Conservation (phyloP, 2,113 vertebrate genomes). For the Dipodomys ordii region DNA sequence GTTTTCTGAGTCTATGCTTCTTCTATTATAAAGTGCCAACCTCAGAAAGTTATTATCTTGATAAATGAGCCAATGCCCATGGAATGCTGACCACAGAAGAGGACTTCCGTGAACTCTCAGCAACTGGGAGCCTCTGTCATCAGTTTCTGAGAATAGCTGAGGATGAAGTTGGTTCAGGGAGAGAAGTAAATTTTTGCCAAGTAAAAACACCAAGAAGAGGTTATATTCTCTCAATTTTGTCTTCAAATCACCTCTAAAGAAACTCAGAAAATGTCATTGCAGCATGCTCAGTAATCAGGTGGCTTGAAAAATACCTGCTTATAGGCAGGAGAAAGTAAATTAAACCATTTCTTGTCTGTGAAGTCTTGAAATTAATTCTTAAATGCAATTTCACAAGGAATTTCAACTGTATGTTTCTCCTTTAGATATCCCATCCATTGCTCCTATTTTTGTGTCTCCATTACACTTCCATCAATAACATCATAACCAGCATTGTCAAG, state of each 20-base stretch:
- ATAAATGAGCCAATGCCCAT: neutral
- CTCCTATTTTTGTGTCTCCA: conserved; percentile 27
- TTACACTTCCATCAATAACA: conserved; percentile 6
- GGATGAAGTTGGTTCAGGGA: no score
- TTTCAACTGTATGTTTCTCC: neutral
- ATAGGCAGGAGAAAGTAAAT: neutral
- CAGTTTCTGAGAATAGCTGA: neutral
- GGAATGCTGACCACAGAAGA: neutral
- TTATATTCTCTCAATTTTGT: neutral
- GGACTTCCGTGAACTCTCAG: neutral
- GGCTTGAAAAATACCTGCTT: neutral
- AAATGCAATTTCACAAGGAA: neutral
- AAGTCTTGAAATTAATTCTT: conserved; percentile 45
- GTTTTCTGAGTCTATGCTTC: neutral
- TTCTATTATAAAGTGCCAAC: neutral
- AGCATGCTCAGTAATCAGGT: neutral
- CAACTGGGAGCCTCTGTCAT: neutral
- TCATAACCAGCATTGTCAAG: conserved; percentile 39
- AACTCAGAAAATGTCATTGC: neutral
- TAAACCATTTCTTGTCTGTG: neutral
- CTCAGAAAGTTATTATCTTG: neutral
- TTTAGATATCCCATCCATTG: conserved; percentile 50
- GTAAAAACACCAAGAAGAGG: neutral
- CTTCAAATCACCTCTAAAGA: neutral
- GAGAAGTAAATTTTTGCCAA: neutral